phyloP scores from a whole-genome alignment of 92 coral and sea anemone species.

The Porites divaricata region DNA sequence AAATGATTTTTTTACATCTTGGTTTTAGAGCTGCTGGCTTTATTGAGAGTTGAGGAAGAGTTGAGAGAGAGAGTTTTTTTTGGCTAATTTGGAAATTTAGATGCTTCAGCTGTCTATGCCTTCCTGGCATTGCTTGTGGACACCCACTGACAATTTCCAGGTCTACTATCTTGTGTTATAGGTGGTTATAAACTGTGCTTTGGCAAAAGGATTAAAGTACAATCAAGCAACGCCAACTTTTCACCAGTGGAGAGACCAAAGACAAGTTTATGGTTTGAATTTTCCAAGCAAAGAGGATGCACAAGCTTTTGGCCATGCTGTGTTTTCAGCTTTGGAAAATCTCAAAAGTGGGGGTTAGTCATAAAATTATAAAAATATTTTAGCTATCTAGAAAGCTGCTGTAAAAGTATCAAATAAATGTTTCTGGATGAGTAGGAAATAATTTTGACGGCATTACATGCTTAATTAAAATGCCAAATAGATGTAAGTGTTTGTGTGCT shows the following conservation, averaged over 20 bases:
- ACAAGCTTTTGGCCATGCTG: constrained; percentile 82
- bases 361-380: too few species aligned
- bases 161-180: background rate
- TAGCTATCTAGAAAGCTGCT: background rate
- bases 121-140: too few species aligned
- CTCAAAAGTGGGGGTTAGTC: constrained; percentile 57
- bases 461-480: too few species aligned
- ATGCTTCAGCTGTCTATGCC: too few species aligned
- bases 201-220: constrained; percentile 88
- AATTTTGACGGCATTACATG: too few species aligned
- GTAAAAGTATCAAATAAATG: background rate
- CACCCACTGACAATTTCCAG: background rate
- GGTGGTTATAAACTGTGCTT: constrained; percentile 98
- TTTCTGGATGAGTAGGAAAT: too few species aligned
- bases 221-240: constrained; percentile 99
- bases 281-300: constrained; percentile 95
- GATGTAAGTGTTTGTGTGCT: too few species aligned
- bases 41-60: too few species aligned
- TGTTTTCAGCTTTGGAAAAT: constrained; percentile 73
- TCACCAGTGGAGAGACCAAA: constrained; percentile 99
- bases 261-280: constrained; percentile 97
- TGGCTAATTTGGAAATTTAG: too few species aligned
- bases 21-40: too few species aligned
- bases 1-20: too few species aligned
- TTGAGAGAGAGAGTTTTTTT: too few species aligned